Evolutionary conservation across 2,888 invertebrate genomes (phyloP).

Genomic region (Scaptomyza parva): DNA sequence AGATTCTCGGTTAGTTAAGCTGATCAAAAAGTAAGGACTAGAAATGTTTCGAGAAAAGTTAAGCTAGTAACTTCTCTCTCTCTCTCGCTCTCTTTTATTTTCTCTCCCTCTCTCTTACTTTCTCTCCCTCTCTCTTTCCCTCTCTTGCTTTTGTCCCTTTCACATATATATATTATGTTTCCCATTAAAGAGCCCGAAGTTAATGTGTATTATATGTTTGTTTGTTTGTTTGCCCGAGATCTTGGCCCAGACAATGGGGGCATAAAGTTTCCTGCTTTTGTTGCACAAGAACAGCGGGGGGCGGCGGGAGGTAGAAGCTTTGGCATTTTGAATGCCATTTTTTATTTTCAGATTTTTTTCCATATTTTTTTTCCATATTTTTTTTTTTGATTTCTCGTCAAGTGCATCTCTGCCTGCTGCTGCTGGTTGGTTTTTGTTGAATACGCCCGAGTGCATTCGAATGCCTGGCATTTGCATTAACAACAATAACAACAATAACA

Average conservation of each 20-base stretch:
- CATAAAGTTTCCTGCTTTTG: conserved; percentile 26
- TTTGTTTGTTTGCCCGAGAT: conserved; percentile 22
- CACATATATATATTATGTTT: neutral
- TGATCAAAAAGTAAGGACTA: no score
- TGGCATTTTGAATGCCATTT: conserved; percentile 29
- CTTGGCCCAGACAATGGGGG: conserved; percentile 35
- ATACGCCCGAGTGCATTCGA: conserved; percentile 70
- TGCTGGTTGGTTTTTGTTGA: no score
- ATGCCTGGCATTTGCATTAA: conserved; percentile 63
- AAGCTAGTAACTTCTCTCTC: no score
- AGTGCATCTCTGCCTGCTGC: conserved; percentile 58
- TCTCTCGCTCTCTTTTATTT: no score
- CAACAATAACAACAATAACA: conserved; percentile 53
- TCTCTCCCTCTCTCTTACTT: no score
- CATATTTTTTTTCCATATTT: conserved; percentile 31
- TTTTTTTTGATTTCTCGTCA: conserved; percentile 65
- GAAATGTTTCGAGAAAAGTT: no score
- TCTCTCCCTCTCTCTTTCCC: neutral
- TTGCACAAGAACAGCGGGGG: neutral
- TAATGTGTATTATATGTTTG: neutral
- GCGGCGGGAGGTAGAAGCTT: neutral
- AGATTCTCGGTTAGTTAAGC: no score
- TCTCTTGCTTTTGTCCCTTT: neutral
- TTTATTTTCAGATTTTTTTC: conserved; percentile 6
- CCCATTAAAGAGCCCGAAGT: neutral